Conservation (phyloP, 2,797 vertebrate genomes). For the Lophius americanus region DNA sequence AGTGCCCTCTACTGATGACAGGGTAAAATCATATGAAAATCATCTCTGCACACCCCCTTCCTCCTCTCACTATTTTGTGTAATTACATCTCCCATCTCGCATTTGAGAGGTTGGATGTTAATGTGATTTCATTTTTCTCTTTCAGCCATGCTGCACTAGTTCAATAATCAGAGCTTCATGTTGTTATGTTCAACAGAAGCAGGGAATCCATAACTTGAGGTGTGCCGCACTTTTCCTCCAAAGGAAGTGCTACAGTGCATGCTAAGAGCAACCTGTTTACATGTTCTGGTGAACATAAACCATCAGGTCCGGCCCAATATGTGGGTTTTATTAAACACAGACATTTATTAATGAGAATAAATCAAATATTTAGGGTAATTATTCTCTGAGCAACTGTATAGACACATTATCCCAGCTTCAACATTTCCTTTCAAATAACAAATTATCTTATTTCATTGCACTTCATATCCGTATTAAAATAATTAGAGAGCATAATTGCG, state of each 20-base stretch:
- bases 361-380: neutral
- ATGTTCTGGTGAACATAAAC: constrained; percentile 5
- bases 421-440: constrained; percentile 6
- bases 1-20: constrained; percentile 81
- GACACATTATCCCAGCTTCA: neutral
- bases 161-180: constrained; percentile 4
- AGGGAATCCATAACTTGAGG: neutral
- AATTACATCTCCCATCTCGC: neutral
- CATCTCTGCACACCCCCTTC: constrained; percentile 2
- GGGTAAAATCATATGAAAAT: constrained; percentile 20
- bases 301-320: neutral
- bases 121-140: too few relatives aligned
- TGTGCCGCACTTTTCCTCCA: neutral
- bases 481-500: constrained; percentile 1
- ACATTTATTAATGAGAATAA: neutral
- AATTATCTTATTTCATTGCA: constrained; percentile 3
- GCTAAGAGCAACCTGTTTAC: neutral
- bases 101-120: neutral
- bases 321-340: neutral
- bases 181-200: constrained; percentile 4
- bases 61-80: neutral
- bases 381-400: too few relatives aligned
- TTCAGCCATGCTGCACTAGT: neutral
- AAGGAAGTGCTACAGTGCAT: neutral
- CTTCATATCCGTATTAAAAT: neutral